Evolutionary conservation across 2,797 vertebrate species (phyloP), one percentile per base, ranked within the genome.

Genomic region (Choloepus didactylus): DNA sequence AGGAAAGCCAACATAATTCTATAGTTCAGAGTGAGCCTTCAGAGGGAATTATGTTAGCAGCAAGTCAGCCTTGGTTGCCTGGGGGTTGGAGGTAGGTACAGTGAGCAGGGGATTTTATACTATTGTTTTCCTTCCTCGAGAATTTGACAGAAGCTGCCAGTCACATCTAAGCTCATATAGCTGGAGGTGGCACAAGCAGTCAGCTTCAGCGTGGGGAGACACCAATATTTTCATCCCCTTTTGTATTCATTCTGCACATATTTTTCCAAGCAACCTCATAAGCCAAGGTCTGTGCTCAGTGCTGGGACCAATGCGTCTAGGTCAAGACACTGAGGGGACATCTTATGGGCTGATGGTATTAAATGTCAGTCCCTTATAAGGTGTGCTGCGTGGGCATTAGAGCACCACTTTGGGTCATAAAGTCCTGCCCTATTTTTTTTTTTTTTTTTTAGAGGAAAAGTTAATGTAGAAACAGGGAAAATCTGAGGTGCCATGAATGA

Each of bases 341-440:
- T 67, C 92, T 92, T 38, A 64, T 31, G 38, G 49, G 91, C 31
- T 67, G 31, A 41, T 9, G 46, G 18, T 31, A 81, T 59, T 72
- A 70, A 95, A 95, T 51, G 75, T 41, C 0, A 0, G 70, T 89
- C 94, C 87, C 27, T 95, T 95, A 64, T 56, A 84, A 77, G 89
- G 29, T 54, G 94, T 97, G 67, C 73, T 93, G 41, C 96, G 92
- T 87, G 80, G n/a, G 95, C n/a, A 96, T 96, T 81, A 97, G 44
- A 94, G 67, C 6, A 67, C 25, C 96, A 35, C 54, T 27, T 75
- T 94, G 64, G 27, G 92, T 87, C 25, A 95, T 62, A 97, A 97
- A 95, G 76, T 72, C n/a, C 46, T 56, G 76, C 89, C 83, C 87
- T 91, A 60, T 76, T 62, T 87, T 35, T 35, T 35, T 35, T 35